Percentiles rank a stretch among this genome's conserved stretches.
Conservation (phyloP, 1,140 invertebrate genomes). For the Tetranychus urticae region DNA sequence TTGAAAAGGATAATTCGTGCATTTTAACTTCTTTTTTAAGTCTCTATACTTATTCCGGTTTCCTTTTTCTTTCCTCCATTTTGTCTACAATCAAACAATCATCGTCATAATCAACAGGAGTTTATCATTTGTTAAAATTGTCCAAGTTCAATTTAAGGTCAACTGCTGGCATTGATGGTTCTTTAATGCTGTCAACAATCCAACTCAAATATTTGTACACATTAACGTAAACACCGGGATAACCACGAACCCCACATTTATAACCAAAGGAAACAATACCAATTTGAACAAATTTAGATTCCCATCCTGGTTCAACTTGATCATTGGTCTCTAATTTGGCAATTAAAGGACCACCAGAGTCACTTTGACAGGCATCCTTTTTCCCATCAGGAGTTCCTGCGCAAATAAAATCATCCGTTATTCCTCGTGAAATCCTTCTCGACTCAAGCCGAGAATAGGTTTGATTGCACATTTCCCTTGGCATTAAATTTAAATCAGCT, state of each 20-base stretch:
- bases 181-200: not conserved
- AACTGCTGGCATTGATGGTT: too few relatives aligned
- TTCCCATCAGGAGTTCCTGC: conserved; percentile 71
- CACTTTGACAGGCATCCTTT: conserved; percentile 62
- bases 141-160: too few relatives aligned
- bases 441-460: conserved; percentile 58
- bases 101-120: too few relatives aligned
- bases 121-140: too few relatives aligned
- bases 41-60: too few relatives aligned
- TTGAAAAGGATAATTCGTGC: too few relatives aligned
- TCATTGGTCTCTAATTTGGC: not conserved
- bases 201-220: conserved; percentile 32
- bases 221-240: conserved; percentile 74
- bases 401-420: conserved; percentile 36
- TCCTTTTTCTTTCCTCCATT: too few relatives aligned
- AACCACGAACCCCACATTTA: conserved; percentile 13
- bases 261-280: conserved; percentile 34
- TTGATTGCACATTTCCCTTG: conserved; percentile 58
- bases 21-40: too few relatives aligned
- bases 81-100: too few relatives aligned
- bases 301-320: conserved; percentile 7
- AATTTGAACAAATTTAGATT: conserved; percentile 20
- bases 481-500: conserved; percentile 68
- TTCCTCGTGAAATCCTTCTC: conserved; percentile 33
- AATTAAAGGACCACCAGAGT: conserved; percentile 20